phyloP scores from a whole-genome alignment of 2,888 invertebrate species.

The Synergus gifuensis region DNA sequence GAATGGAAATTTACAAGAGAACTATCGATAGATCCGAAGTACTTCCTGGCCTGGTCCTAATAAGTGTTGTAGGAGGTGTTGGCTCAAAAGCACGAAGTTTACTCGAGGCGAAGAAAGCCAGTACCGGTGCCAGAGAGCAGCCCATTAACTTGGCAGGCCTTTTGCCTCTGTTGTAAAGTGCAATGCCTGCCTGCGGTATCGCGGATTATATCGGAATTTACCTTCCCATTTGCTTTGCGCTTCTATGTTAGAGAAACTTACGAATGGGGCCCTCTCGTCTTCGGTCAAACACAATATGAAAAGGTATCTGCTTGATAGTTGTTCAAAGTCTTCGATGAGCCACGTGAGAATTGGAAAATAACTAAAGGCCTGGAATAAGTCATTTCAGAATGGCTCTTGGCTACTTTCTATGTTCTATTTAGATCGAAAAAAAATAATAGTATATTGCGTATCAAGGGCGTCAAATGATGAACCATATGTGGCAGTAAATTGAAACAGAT shows the following conservation, averaged over 20 bases:
- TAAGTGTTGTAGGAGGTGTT: conserved; percentile 37
- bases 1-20: conserved; percentile 6
- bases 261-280: conserved; percentile 4
- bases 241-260: conserved; percentile 37
- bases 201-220: conserved; percentile 58
- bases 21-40: neutral
- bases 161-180: conserved; percentile 52
- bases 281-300: conserved; percentile 31
- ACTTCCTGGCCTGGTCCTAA: conserved; percentile 35
- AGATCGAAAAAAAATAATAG: neutral
- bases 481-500: neutral
- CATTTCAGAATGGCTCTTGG: neutral
- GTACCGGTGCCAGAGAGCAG: conserved; percentile 46
- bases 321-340: conserved; percentile 8
- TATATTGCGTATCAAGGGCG: neutral
- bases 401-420: conserved; percentile 1
- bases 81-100: conserved; percentile 37
- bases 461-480: neutral
- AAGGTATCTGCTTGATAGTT: conserved; percentile 16
- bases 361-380: neutral
- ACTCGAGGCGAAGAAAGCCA: conserved; percentile 62
- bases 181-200: conserved; percentile 54
- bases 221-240: conserved; percentile 48
- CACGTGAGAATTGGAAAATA: conserved; percentile 22
- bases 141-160: conserved; percentile 51